Evolutionary conservation across 2,888 invertebrate genomes (phyloP).

Genomic region (Stenotaenia linearis): DNA sequence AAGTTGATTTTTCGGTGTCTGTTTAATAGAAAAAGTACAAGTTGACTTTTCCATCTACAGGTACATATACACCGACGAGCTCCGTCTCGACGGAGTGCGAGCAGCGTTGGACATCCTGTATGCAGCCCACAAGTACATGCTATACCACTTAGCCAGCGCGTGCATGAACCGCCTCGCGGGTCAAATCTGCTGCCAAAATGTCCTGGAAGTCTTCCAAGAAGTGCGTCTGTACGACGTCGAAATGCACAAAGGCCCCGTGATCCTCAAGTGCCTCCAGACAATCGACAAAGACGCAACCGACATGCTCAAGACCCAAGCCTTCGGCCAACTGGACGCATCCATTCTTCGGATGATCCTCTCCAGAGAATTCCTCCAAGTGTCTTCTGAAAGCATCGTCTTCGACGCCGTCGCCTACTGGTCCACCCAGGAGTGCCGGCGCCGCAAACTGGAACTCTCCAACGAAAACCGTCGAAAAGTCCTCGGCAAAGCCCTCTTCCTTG

Average conservation of each 20-base stretch:
- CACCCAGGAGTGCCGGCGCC: conserved; percentile 55
- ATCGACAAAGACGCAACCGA: conserved; percentile 57
- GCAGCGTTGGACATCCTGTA: conserved; percentile 65
- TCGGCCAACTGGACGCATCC: conserved; percentile 60
- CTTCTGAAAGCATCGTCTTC: conserved; percentile 55
- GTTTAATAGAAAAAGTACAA: too few relatives aligned
- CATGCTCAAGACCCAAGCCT: conserved; percentile 53
- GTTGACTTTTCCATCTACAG: too few relatives aligned
- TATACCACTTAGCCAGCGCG: conserved; percentile 61
- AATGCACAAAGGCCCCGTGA: conserved; percentile 47
- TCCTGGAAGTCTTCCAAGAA: conserved; percentile 59
- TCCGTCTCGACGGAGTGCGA: conserved; percentile 57
- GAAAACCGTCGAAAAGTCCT: conserved; percentile 54
- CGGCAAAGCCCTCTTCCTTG: conserved; percentile 56
- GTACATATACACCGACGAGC: conserved; percentile 60
- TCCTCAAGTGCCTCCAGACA: conserved; percentile 61
- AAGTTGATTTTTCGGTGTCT: too few relatives aligned
- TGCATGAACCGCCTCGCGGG: conserved; percentile 63
- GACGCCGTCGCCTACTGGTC: conserved; percentile 60
- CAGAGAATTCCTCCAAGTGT: conserved; percentile 62
- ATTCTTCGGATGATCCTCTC: conserved; percentile 61
- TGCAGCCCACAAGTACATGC: conserved; percentile 67
- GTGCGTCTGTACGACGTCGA: conserved; percentile 43
- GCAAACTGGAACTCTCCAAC: conserved; percentile 52
- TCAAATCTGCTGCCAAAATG: conserved; percentile 59